Conservation (phyloP, 2,888 invertebrate genomes). For the Empis livida region DNA sequence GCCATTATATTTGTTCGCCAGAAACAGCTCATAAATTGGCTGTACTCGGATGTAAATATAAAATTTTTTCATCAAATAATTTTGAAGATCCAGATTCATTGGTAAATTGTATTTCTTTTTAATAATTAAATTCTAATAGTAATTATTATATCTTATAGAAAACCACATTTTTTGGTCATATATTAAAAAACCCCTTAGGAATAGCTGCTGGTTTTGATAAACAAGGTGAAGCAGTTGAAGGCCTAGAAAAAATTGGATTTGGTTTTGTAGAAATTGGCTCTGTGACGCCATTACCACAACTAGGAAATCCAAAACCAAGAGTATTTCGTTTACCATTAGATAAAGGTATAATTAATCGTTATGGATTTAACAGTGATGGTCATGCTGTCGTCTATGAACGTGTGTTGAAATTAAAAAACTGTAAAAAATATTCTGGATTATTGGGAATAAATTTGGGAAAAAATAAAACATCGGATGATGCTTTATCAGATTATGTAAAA, state of each 20-base stretch:
- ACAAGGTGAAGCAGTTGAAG: conserved; percentile 79
- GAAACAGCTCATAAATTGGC: conserved; percentile 75
- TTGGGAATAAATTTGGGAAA: conserved; percentile 93
- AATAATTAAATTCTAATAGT: conserved; percentile 10
- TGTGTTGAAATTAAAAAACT: conserved; percentile 43
- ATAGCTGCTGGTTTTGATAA: conserved; percentile 99
- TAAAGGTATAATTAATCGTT: conserved; percentile 83
- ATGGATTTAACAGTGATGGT: conserved; percentile 94
- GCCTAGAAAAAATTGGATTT: conserved; percentile 75
- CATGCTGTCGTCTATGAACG: conserved; percentile 61
- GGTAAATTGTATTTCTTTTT: conserved; percentile 34
- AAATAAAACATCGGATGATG: conserved; percentile 71
- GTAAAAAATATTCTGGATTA: conserved; percentile 44
- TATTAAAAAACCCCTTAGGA: conserved; percentile 84
- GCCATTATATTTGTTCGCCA: conserved; percentile 51
- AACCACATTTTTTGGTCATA: conserved; percentile 54
- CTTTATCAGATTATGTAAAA: conserved; percentile 66
- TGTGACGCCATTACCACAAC: conserved; percentile 85
- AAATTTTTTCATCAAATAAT: conserved; percentile 45
- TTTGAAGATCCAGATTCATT: conserved; percentile 47
- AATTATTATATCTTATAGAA: conserved; percentile 37
- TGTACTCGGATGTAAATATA: conserved; percentile 61
- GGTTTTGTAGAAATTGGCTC: conserved; percentile 95
- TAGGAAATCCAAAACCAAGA: conserved; percentile 85
- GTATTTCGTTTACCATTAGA: conserved; percentile 81